These are phyloP conservation scores for Tachysurus vachellii DNA, from an alignment of 2,113 vertebrate species.

Conservation along the genomic window DNA sequence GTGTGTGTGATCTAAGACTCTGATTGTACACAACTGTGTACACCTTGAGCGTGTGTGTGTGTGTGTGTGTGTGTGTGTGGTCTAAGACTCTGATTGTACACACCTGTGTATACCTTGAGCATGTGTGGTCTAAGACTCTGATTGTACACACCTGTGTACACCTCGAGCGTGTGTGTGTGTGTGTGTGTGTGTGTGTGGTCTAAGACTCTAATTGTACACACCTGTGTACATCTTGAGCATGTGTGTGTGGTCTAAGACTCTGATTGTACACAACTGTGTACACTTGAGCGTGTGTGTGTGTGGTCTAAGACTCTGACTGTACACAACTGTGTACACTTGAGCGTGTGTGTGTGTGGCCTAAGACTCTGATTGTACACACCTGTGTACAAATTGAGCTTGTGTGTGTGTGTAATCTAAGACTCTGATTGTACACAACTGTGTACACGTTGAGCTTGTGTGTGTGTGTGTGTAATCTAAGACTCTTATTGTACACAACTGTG, in stretches of 20 bases:
- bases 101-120: too few species aligned
- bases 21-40: constrained; percentile 18
- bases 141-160: background rate
- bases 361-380: background rate
- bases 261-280: background rate
- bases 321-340: background rate
- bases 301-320: background rate
- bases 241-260: background rate
- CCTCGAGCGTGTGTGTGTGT: too few species aligned
- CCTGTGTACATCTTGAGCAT: background rate
- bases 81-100: background rate
- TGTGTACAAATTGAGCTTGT: too few species aligned
- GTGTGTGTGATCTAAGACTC: background rate
- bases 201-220: too few species aligned
- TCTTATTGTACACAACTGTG: too few species aligned
- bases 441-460: too few species aligned
- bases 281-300: background rate
- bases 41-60: background rate
- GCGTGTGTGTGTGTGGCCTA: background rate
- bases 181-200: too few species aligned
- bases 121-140: background rate
- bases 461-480: too few species aligned
- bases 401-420: background rate
- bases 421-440: background rate
- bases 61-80: constrained; percentile 10